phyloP scores from a whole-genome alignment of 2,888 invertebrate genomes.

The Orthonevra nobilis region DNA sequence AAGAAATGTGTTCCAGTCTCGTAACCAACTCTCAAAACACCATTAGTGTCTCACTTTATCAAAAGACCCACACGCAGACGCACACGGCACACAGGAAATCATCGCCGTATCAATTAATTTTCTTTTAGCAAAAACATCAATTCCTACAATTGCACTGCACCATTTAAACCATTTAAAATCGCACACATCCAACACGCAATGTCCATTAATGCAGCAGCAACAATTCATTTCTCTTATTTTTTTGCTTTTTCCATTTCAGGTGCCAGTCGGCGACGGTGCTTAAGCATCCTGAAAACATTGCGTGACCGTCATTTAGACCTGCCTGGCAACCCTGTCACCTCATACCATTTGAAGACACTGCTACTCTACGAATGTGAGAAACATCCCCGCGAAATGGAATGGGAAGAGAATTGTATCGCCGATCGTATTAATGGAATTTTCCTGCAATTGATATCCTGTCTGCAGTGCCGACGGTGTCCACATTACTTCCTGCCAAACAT shows the following conservation, averaged over 20 bases:
- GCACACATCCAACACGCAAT: constrained; percentile 55
- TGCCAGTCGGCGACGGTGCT: constrained; percentile 91
- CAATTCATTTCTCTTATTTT: too few species aligned
- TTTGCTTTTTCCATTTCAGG: constrained; percentile 74
- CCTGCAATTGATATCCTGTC: constrained; percentile 95
- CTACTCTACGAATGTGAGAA: constrained; percentile 97
- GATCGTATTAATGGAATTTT: constrained; percentile 97
- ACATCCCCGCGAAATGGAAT: constrained; percentile 95
- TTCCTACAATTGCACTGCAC: constrained; percentile 52
- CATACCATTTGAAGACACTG: constrained; percentile 94
- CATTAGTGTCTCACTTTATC: constrained; percentile 64
- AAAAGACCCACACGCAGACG: constrained; percentile 47
- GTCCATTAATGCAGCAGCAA: constrained; percentile 55
- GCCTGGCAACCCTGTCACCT: constrained; percentile 93
- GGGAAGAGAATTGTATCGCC: constrained; percentile 95
- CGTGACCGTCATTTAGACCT: constrained; percentile 94
- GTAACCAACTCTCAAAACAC: constrained; percentile 39
- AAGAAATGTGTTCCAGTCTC: constrained; percentile 56
- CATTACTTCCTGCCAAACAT: constrained; percentile 97
- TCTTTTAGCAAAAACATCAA: constrained; percentile 66
- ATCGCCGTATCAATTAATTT: constrained; percentile 59
- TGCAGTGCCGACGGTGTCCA: constrained; percentile 96
- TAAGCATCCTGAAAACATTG: constrained; percentile 94
- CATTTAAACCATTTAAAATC: constrained; percentile 30
- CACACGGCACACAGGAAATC: constrained; percentile 15